phyloP scores from a whole-genome alignment of 2,888 invertebrate genomes.

The Xylophagus ater region DNA sequence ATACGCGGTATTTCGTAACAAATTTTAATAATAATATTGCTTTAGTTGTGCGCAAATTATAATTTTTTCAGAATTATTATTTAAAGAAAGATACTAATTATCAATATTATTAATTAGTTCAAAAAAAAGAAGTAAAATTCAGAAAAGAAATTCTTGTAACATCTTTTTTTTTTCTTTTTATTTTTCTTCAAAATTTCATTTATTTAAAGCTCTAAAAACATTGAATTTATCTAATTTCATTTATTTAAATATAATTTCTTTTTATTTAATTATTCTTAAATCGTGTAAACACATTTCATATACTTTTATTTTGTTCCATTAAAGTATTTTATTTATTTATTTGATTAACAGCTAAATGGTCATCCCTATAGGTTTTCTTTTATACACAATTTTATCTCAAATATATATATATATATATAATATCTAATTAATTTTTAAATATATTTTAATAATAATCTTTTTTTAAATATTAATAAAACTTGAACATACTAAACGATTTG shows the following conservation, averaged over 20 bases:
- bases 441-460: neutral
- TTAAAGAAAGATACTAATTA: too few species aligned
- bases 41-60: too few species aligned
- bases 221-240: slow-evolving; percentile 6
- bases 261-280: neutral
- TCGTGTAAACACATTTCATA: too few species aligned
- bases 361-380: slow-evolving; percentile 11
- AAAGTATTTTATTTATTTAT: slow-evolving; percentile 1
- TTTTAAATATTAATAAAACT: slow-evolving; percentile 8
- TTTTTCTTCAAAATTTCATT: too few species aligned
- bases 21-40: too few species aligned
- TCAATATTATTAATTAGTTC: too few species aligned
- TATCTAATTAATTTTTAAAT: too few species aligned
- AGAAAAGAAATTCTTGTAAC: slow-evolving; percentile 11
- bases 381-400: slow-evolving; percentile 6
- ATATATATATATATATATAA: slow-evolving; percentile 1
- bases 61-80: too few species aligned
- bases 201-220: slow-evolving; percentile 12
- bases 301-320: neutral
- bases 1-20: too few species aligned
- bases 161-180: slow-evolving; percentile 9
- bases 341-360: slow-evolving; percentile 14
- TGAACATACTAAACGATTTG: slow-evolving; percentile 12
- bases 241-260: neutral
- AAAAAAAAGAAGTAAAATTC: slow-evolving; percentile 10